phyloP scores from a whole-genome alignment of 2,113 vertebrate species.

The Saguinus imperator region DNA sequence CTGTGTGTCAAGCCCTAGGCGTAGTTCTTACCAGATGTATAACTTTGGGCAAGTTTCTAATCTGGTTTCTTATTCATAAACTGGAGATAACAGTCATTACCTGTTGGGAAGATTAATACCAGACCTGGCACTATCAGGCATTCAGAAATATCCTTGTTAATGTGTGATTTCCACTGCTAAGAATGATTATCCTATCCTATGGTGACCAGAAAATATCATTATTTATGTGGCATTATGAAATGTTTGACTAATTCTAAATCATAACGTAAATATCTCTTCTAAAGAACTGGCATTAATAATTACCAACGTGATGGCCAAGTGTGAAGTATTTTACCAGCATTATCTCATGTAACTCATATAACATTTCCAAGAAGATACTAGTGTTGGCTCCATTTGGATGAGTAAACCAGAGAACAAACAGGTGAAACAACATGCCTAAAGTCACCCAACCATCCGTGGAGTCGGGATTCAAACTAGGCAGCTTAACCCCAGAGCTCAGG shows the following conservation, averaged over 20 bases:
- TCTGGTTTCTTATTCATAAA: not conserved
- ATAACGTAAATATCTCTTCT: not conserved
- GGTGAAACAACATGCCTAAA: not conserved
- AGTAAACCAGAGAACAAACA: not conserved
- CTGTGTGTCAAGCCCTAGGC: not conserved
- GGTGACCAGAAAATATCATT: not conserved
- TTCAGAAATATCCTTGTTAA: not conserved
- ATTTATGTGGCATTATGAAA: not conserved
- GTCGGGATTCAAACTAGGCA: not conserved
- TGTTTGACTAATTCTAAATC: not conserved
- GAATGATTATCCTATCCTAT: not conserved
- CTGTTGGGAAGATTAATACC: not conserved
- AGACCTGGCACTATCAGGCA: too few species aligned
- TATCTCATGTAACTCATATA: not conserved
- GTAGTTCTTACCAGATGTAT: not conserved
- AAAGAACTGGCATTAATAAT: not conserved
- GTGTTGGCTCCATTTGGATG: not conserved
- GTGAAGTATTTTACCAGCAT: not conserved
- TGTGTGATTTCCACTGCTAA: not conserved
- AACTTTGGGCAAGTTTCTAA: not conserved
- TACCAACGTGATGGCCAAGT: not conserved
- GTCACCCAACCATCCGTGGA: not conserved
- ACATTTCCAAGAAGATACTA: not conserved
- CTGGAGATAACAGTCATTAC: not conserved
- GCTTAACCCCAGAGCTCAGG: not conserved